Percentiles rank a stretch among this genome's conserved stretches.
These are phyloP conservation scores for Drosophila subpulchrella DNA, from an alignment of 1,140 invertebrate species.

Conservation along the genomic window DNA sequence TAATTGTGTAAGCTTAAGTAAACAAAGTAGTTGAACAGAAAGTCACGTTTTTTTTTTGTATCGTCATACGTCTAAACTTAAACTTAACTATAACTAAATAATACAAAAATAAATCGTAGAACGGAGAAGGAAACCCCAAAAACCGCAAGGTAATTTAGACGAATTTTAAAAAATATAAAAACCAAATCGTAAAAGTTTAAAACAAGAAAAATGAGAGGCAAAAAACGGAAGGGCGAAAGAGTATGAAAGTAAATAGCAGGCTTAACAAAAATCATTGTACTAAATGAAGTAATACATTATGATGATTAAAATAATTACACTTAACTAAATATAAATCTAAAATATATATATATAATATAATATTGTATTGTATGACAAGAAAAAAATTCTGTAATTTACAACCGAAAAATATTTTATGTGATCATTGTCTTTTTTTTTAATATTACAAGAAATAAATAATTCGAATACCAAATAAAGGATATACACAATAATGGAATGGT, in stretches of 20 bases:
- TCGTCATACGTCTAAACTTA: slow-evolving; percentile 67
- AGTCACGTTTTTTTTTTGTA: slow-evolving; percentile 62
- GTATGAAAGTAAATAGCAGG: slow-evolving; percentile 51
- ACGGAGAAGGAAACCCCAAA: slow-evolving; percentile 8
- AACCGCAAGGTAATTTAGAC: slow-evolving; percentile 74
- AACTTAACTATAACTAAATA: slow-evolving; percentile 53
- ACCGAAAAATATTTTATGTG: slow-evolving; percentile 79
- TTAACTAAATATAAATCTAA: slow-evolving; percentile 57
- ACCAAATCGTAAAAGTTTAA: slow-evolving; percentile 39
- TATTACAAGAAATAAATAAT: slow-evolving; percentile 82
- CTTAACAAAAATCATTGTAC: slow-evolving; percentile 63
- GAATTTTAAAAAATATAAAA: slow-evolving; percentile 69
- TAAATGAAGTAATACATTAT: slow-evolving; percentile 38
- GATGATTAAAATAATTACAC: slow-evolving; percentile 60
- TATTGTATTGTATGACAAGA: slow-evolving; percentile 75
- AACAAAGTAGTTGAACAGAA: slow-evolving; percentile 62
- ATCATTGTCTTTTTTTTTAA: slow-evolving; percentile 82
- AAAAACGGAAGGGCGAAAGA: background rate
- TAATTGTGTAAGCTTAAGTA: slow-evolving; percentile 62
- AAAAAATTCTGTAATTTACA: slow-evolving; percentile 77
- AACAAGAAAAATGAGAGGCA: slow-evolving; percentile 12
- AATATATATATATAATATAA: slow-evolving; percentile 58
- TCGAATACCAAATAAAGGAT: slow-evolving; percentile 79
- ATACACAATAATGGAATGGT: slow-evolving; percentile 42
- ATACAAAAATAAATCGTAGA: slow-evolving; percentile 8